Percentiles rank a stretch among this genome's conserved stretches.
Evolutionary conservation across 2,797 vertebrate genomes (phyloP).

Genomic region (Cossypha heuglini): DNA sequence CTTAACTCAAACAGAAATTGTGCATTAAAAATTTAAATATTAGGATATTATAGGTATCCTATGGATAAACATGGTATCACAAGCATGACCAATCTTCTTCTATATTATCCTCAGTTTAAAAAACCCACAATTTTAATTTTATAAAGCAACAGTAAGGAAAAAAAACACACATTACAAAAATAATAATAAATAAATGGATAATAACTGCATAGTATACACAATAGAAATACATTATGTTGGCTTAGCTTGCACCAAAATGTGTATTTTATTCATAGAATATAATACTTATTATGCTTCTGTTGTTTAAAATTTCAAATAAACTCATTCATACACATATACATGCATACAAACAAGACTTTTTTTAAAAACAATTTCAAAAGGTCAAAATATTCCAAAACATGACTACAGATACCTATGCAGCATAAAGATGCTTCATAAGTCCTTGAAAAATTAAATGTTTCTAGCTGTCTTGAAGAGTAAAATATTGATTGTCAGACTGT

Average conservation of each 20-base stretch:
- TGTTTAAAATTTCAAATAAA: background rate
- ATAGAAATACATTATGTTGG: background rate
- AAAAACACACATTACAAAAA: rapidly evolving
- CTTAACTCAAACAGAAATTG: background rate
- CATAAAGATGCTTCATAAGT: background rate
- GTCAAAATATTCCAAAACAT: background rate
- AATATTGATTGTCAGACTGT: background rate
- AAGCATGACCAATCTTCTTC: background rate
- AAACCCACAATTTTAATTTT: background rate
- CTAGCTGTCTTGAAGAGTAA: background rate
- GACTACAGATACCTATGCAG: background rate
- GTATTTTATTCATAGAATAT: background rate
- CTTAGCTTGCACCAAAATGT: background rate
- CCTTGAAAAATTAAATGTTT: background rate
- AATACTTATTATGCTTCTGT: background rate
- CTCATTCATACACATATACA: background rate
- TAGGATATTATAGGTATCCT: background rate
- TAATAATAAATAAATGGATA: background rate
- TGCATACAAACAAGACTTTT: background rate
- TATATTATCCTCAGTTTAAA: background rate
- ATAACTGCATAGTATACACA: background rate
- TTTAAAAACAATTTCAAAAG: background rate
- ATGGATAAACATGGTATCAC: background rate
- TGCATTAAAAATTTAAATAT: background rate
- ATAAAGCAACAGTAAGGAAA: background rate